These are phyloP conservation scores for Vireo griseus DNA, from an alignment of 2,797 vertebrate species.

Conservation along the genomic window DNA sequence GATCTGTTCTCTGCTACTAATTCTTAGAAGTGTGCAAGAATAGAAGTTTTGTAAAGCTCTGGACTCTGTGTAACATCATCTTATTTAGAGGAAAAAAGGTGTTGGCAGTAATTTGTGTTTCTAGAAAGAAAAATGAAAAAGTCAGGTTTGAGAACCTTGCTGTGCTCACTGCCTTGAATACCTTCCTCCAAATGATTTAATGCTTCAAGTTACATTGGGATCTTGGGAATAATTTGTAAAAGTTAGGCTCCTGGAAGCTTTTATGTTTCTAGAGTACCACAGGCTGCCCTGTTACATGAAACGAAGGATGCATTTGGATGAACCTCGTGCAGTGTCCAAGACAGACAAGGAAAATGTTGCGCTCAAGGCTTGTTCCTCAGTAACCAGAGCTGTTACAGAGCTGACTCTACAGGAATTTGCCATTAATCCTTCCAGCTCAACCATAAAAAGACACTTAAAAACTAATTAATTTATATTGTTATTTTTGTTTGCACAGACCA, in stretches of 20 bases:
- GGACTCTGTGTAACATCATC: not conserved
- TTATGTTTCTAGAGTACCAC: not conserved
- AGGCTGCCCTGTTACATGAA: not conserved
- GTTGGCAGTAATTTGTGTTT: not conserved
- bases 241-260: not conserved
- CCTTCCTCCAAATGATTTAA: not conserved
- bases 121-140: not conserved
- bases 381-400: not conserved
- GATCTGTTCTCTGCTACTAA: not conserved
- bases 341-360: not conserved
- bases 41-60: not conserved
- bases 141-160: not conserved
- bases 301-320: not conserved
- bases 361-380: not conserved
- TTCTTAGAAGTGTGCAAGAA: not conserved
- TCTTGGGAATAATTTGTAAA: not conserved
- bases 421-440: not conserved
- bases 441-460: not conserved
- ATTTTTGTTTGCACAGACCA: not conserved
- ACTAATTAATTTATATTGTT: not conserved
- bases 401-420: not conserved
- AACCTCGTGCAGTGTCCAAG: not conserved
- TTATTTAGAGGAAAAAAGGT: not conserved
- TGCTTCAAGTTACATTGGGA: not conserved
- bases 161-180: not conserved